Conservation (phyloP, 2,888 invertebrate species). For the Tromatobia lineatoria region DNA sequence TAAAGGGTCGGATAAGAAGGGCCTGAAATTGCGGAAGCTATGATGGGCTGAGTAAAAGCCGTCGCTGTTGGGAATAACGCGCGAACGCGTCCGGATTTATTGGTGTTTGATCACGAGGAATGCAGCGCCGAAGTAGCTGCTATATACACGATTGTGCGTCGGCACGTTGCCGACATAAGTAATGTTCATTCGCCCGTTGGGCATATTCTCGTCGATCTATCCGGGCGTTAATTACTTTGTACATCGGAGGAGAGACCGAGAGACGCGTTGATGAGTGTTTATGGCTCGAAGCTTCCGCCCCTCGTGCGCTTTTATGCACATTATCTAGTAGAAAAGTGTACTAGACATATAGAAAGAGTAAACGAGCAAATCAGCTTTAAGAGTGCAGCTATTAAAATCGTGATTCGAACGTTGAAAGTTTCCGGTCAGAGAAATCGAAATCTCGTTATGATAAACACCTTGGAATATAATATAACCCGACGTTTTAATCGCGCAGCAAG, state of each 20-base stretch:
- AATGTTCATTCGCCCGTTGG: constrained; percentile 20
- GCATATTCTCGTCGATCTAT: constrained; percentile 41
- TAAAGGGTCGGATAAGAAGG: background rate
- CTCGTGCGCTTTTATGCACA: constrained; percentile 25
- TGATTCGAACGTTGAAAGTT: constrained; percentile 34
- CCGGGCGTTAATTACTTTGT: constrained; percentile 49
- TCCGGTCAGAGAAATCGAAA: constrained; percentile 39
- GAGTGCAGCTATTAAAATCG: constrained; percentile 29
- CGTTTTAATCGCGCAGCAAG: background rate
- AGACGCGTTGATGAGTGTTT: constrained; percentile 53
- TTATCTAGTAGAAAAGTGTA: constrained; percentile 11
- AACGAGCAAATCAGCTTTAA: background rate
- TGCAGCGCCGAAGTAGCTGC: background rate
- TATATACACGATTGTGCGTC: background rate
- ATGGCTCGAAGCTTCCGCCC: constrained; percentile 58
- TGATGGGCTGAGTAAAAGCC: background rate
- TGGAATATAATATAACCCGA: background rate
- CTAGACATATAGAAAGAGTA: background rate
- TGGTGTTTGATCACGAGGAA: constrained; percentile 38
- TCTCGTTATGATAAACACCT: constrained; percentile 10
- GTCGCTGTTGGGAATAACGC: background rate
- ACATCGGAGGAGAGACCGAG: constrained; percentile 27
- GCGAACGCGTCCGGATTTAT: constrained; percentile 18
- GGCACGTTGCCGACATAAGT: constrained; percentile 4
- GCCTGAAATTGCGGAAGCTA: background rate